A percentile compares a stretch with the other conserved stretches of the same genome.
phyloP scores from a whole-genome alignment of 2,797 vertebrate species.

The Eupleurogrammus muticus region DNA sequence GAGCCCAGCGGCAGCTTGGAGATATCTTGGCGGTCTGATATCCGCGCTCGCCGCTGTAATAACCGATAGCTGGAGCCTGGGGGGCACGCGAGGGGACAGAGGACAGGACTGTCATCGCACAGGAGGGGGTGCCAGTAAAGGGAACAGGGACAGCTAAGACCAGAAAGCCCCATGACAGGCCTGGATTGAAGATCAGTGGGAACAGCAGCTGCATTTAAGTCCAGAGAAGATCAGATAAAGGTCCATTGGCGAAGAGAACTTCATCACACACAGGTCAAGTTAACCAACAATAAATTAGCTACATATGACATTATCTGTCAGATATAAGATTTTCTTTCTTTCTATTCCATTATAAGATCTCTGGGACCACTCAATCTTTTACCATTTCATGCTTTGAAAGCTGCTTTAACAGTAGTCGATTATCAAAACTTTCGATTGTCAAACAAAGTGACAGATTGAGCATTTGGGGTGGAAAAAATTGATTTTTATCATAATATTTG shows the following conservation, averaged over 20 bases:
- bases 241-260: conserved; percentile 21
- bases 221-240: conserved; percentile 9
- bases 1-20: not conserved
- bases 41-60: conserved; percentile 11
- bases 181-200: conserved; percentile 31
- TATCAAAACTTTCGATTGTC: too few relatives aligned
- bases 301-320: not conserved
- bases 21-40: not conserved
- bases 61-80: conserved; percentile 29
- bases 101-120: conserved; percentile 49
- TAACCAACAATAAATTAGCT: not conserved
- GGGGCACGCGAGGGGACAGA: conserved; percentile 18
- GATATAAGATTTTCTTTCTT: too few relatives aligned
- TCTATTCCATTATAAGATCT: too few relatives aligned
- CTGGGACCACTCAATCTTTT: too few relatives aligned
- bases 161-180: conserved; percentile 44
- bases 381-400: too few relatives aligned
- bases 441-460: too few relatives aligned
- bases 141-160: conserved; percentile 62
- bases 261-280: not conserved
- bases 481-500: too few relatives aligned
- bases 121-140: conserved; percentile 41
- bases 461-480: too few relatives aligned
- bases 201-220: conserved; percentile 50
- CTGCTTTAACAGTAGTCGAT: too few relatives aligned